Base-by-base conservation (phyloP, 2,888 invertebrate genomes). In the Drosophila formosana region DNA sequence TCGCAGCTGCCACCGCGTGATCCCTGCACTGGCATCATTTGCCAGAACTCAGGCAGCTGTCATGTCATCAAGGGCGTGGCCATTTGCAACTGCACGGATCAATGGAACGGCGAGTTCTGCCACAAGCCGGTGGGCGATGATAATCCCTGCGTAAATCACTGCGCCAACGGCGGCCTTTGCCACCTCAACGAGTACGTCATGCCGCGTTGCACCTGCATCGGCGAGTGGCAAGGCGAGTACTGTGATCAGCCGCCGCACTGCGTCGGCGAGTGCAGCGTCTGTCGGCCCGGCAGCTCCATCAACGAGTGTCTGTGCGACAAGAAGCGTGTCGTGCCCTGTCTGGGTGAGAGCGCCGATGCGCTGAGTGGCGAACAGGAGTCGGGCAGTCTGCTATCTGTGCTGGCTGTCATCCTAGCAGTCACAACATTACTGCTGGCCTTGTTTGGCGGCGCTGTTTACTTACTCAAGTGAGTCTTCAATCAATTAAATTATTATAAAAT, bases 161-260 rank as follows among this genome's bases (percentile, higher is more conserved):
- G 95, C 80, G 90, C 92, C 71, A 94, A 95, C 76, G 93, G 93
- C 51, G 95, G 94, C 0, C 92, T 94, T 61, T 96, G 96, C 88
- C 91, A 93, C 26, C 91, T 94, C 68, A 93, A 93, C 67, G 93
- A 92, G 49, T 92, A 93, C 56, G 89, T 91, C 3, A 87, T 92
- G 62, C 94, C 94, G 0, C 91, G 91, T 25, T 95, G 95, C 89
- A 91, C 92, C 72, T 95, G 95, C 82, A 90, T 92, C n/a, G 92
- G 92, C 8, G 93, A 93, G 32, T 95, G 94, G 94, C 91, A 93
- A 30, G 95, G 95, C 0, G 85, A 90, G 30, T 91, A 90, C 34
- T 96, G 96, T 87, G 93, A 94, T 18, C 83, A 92, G 57, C 93
- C 93, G 6, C 92, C 93, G 6, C 75, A 74, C 18, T 93, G 93